These are phyloP conservation scores for Carduelis carduelis DNA, from an alignment of 2,797 vertebrate species.

Conservation along the genomic window DNA sequence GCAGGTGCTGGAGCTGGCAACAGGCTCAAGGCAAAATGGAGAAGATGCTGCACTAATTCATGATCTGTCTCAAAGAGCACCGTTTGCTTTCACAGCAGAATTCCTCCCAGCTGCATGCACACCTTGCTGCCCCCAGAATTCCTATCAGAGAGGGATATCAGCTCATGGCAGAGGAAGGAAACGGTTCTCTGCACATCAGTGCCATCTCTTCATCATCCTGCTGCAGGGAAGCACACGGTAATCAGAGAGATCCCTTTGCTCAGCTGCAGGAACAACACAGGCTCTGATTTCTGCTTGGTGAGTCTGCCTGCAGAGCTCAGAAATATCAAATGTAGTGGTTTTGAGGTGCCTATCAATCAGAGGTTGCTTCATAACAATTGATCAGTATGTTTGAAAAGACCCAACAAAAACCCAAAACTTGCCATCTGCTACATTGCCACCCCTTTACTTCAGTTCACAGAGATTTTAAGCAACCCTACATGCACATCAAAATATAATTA, in stretches of 20 bases:
- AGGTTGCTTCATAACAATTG: background rate
- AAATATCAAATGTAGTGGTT: accelerated
- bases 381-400: background rate
- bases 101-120: background rate
- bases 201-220: background rate
- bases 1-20: background rate
- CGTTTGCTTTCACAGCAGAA: background rate
- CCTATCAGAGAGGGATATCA: background rate
- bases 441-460: background rate
- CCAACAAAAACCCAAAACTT: background rate
- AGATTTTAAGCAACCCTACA: background rate
- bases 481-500: background rate
- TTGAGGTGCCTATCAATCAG: background rate
- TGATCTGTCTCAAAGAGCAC: background rate
- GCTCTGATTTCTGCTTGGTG: background rate
- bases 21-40: background rate
- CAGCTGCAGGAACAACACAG: background rate
- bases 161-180: background rate
- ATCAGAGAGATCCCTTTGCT: background rate
- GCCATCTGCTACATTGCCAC: background rate
- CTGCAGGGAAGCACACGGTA: background rate
- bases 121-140: background rate
- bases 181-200: background rate
- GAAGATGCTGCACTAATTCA: background rate
- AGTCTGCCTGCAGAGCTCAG: background rate